A percentile compares a stretch with the other conserved stretches of the same genome.
phyloP scores from a whole-genome alignment of 2,113 vertebrate species.

The Tyrannus savana region DNA sequence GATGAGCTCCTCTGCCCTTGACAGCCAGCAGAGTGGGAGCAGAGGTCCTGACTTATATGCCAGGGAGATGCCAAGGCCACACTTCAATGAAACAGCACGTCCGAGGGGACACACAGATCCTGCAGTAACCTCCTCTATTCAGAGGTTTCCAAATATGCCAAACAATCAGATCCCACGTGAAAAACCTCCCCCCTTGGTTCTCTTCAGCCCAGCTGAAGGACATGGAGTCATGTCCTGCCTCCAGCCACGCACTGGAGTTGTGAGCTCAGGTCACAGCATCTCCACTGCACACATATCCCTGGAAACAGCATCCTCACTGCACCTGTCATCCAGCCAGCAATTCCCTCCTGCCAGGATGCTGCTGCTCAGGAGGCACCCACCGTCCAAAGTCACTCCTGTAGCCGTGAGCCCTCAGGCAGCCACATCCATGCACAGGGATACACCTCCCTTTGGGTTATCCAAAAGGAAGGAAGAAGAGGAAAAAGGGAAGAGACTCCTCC shows the following conservation, averaged over 20 bases:
- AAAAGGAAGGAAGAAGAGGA: neutral
- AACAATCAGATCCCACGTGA: neutral
- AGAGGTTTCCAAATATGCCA: neutral
- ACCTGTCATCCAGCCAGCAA: accelerated
- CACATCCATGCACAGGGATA: neutral
- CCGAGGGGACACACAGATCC: neutral
- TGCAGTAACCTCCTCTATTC: neutral
- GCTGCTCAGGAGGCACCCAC: neutral
- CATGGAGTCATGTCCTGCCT: neutral
- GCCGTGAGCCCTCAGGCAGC: neutral
- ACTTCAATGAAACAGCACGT: neutral
- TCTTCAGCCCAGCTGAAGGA: neutral
- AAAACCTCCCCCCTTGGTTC: neutral
- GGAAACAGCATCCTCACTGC: neutral
- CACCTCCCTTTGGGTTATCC: neutral
- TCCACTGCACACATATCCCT: neutral
- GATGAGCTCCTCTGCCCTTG: neutral
- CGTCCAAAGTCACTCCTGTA: neutral
- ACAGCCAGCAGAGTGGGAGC: neutral
- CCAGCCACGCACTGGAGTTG: neutral
- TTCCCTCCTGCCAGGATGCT: neutral
- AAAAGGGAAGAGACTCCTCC: neutral
- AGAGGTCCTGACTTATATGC: neutral
- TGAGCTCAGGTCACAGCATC: neutral
- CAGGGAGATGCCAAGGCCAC: neutral